Evolutionary conservation across 2,797 vertebrate species (phyloP).

Genomic region (Manis pentadactyla): DNA sequence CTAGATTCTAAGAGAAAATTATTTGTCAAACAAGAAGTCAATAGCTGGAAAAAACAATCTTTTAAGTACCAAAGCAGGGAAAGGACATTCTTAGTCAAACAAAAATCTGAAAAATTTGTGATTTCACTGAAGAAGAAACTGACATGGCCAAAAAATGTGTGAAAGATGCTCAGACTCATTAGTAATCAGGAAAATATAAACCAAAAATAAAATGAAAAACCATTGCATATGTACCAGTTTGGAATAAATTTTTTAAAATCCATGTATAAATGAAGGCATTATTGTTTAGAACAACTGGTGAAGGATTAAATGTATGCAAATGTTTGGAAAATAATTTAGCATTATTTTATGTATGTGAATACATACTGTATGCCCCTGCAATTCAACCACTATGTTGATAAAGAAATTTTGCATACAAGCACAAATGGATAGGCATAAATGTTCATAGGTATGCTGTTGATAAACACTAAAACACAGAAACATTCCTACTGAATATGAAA

Average conservation of each 20-base stretch:
- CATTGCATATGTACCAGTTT: neutral
- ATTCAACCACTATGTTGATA: neutral
- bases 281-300: neutral
- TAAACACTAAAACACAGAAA: neutral
- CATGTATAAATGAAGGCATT: neutral
- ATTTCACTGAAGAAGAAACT: neutral
- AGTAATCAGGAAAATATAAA: neutral
- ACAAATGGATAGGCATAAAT: neutral
- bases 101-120: neutral
- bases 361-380: fast-evolving
- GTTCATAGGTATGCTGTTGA: neutral
- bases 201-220: neutral
- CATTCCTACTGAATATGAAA: neutral
- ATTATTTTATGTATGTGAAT: neutral
- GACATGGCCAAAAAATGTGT: neutral
- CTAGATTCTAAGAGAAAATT: neutral
- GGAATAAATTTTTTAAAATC: neutral
- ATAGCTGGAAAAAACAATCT: neutral
- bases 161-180: neutral
- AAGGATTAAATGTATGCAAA: neutral
- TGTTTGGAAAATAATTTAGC: neutral
- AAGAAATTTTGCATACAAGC: neutral
- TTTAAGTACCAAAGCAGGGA: neutral
- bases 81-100: neutral
- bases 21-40: neutral